A percentile compares a stretch with the other conserved stretches of the same genome.
Evolutionary conservation across 2,113 vertebrate genomes (phyloP).

Genomic region (Ophiodon elongatus): DNA sequence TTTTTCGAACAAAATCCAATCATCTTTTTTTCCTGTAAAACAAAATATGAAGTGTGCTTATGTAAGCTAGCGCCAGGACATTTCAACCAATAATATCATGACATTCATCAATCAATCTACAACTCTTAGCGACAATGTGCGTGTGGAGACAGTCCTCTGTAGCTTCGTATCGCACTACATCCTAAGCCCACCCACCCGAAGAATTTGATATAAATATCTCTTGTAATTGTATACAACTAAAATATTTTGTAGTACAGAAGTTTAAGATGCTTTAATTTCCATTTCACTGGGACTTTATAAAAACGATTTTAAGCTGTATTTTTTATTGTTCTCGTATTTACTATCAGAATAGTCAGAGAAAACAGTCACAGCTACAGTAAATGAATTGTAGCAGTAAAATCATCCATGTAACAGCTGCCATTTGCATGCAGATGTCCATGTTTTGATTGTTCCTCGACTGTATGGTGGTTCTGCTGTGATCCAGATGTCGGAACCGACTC

Average conservation of each 20-base stretch:
- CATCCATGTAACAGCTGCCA: slow-evolving; percentile 66
- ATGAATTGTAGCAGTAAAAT: slow-evolving; percentile 63
- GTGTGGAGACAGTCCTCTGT: not conserved
- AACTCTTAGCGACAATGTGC: not conserved
- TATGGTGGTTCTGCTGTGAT: slow-evolving; percentile 30
- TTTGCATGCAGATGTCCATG: slow-evolving; percentile 64
- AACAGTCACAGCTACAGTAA: slow-evolving; percentile 49
- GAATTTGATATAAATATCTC: not conserved
- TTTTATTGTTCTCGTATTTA: slow-evolving; percentile 21
- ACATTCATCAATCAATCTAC: not conserved
- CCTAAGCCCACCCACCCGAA: not conserved
- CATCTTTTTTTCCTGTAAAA: not conserved
- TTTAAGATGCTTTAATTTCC: not conserved
- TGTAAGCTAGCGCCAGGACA: not conserved
- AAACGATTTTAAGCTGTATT: not conserved
- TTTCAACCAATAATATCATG: not conserved
- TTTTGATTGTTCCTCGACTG: slow-evolving; percentile 32
- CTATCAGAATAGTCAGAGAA: slow-evolving; percentile 40
- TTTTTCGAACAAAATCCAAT: not conserved
- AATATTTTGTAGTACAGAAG: not conserved
- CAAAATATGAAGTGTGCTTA: not conserved
- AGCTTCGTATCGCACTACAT: not conserved
- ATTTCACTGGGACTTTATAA: not conserved
- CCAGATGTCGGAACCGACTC: slow-evolving; percentile 73
- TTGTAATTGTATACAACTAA: not conserved